Conservation (phyloP, 2,888 invertebrate genomes). For the Calliopum simillimum region DNA sequence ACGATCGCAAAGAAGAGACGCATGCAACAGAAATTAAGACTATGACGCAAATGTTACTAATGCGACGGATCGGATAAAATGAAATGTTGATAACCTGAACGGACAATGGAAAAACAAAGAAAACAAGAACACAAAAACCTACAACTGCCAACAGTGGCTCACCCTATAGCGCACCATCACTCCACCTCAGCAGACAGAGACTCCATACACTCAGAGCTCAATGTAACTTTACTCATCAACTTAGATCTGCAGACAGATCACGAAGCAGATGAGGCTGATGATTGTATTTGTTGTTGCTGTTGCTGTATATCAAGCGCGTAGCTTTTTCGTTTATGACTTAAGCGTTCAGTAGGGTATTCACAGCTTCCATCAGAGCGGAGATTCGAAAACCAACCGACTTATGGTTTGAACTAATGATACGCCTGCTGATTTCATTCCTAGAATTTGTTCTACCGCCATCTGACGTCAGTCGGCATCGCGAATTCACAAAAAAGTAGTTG, state of each 20-base stretch:
- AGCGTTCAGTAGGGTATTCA: not conserved
- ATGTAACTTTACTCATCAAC: constrained; percentile 31
- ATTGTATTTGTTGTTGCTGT: not conserved
- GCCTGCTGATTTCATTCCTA: constrained; percentile 31
- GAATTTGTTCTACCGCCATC: constrained; percentile 28
- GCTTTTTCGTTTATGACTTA: constrained; percentile 13
- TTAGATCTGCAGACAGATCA: constrained; percentile 35
- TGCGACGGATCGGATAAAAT: too few relatives aligned
- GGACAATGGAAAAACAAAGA: not conserved
- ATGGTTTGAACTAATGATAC: constrained; percentile 24
- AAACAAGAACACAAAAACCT: constrained; percentile 16
- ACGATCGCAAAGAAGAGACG: not conserved
- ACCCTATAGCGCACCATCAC: not conserved
- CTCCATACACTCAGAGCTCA: too few relatives aligned
- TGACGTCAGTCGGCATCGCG: not conserved
- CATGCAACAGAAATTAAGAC: not conserved
- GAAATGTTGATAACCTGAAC: not conserved
- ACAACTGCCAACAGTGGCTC: not conserved
- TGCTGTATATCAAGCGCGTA: constrained; percentile 8
- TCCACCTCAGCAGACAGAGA: constrained; percentile 12
- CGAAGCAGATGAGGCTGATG: constrained; percentile 36
- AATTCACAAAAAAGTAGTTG: not conserved
- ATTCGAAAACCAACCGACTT: constrained; percentile 8
- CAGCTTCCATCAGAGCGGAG: constrained; percentile 8
- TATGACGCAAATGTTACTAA: not conserved